Evolutionary conservation across 2,797 vertebrate species (phyloP).

Genomic region (Falco rusticolus): DNA sequence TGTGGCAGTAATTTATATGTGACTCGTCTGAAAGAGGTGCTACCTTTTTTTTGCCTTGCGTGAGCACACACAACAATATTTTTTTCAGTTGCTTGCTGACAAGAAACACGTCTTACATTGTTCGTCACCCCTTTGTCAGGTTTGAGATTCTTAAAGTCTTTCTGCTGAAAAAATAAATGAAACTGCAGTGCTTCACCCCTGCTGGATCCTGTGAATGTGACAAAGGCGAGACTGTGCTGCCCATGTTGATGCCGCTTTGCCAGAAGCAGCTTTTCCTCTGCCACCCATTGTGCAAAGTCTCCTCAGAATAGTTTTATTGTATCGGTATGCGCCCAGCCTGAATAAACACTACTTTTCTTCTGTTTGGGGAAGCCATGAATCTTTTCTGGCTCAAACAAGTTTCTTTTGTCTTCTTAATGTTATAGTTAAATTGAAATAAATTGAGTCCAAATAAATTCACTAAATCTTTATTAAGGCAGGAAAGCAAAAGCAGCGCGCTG

Average conservation of each 20-base stretch:
- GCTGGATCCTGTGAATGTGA: not conserved
- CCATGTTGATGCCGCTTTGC: not conserved
- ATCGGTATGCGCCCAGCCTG: not conserved
- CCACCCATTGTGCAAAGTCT: not conserved
- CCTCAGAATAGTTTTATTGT: not conserved
- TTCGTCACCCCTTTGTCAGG: not conserved
- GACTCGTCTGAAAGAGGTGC: not conserved
- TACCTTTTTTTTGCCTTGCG: not conserved
- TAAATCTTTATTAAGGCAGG: no score
- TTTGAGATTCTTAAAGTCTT: not conserved
- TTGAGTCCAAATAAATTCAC: no score
- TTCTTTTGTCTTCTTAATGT: not conserved
- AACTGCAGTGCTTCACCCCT: not conserved
- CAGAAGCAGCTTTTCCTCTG: constrained; percentile 6
- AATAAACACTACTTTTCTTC: not conserved
- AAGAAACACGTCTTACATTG: fast-evolving
- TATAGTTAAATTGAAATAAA: no score
- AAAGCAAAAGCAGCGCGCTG: no score
- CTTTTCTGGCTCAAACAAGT: fast-evolving
- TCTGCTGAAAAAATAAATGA: not conserved
- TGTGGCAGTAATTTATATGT: not conserved
- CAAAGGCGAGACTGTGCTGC: not conserved
- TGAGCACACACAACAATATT: not conserved
- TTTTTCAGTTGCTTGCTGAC: not conserved
- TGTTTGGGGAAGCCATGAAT: not conserved